Evolutionary conservation across 1,140 invertebrate genomes (phyloP), one percentile per base, ranked within the genome.

Genomic region (Conus ventricosus): DNA sequence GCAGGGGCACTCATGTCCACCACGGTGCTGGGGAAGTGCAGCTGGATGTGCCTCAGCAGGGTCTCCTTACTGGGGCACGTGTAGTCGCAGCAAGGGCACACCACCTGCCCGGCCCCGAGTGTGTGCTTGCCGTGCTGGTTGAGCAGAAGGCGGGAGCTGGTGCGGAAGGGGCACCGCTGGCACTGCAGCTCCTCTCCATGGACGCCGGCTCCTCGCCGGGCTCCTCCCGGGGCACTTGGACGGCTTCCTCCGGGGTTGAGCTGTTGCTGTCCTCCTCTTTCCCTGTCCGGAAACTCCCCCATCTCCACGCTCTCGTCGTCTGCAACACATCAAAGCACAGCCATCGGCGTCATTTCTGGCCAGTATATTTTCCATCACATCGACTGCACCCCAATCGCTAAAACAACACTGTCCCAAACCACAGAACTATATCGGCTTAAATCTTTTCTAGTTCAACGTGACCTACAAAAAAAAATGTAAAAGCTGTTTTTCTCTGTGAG

Each of bases 1-100:
- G 86, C n/a, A 92, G 76, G n/a, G 15, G 89, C 84, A 25, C 89
- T 87, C 78, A 84, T 87, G 88, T 93, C 92, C 23, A 93, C 89
- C 81, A 90, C 80, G 51, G 93, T 91, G 51, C 91, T 91, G 4
- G 93, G n/a, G 84, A 94, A 94, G 88, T 94, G 93, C 57, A 93
- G 85, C 82, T 93, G 91, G 17, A 94, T 85, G 90, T 94, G 94
- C 25, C 90, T 88, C 6, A 92, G 57, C 51, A 94, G 88, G 6
- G 90, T 83, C 5, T 91, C 82, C n/a, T 92, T 91, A 55, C 90
- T 87, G 2, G 76, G 55, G 85, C 92, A 91, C 57, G 91, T 92
- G 88, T 91, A 94, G 76, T 93, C 91, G 89, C 94, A 94, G 87
- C 92, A 94, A 54, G 92, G 92, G 89, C 94, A 94, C n/a, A 87